Evolutionary conservation across 2,113 vertebrate species (phyloP).

Genomic region (Phocoena phocoena): DNA sequence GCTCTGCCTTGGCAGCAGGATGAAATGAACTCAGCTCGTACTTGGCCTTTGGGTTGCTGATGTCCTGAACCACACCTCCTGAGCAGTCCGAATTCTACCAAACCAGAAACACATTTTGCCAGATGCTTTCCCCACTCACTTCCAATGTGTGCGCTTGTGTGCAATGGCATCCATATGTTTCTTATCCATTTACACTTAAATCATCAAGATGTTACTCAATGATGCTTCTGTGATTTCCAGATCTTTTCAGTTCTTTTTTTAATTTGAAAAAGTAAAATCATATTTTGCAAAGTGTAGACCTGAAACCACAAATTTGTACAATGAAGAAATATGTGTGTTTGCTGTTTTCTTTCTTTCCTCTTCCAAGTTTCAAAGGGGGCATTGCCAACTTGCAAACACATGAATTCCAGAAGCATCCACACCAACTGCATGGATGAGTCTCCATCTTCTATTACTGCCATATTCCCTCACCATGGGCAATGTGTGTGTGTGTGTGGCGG

Average conservation of each 20-base stretch:
- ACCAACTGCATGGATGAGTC: background rate
- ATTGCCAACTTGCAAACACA: constrained; percentile 31
- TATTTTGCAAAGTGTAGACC: constrained; percentile 55
- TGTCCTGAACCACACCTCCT: constrained; percentile 27
- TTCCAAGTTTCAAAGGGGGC: constrained; percentile 13
- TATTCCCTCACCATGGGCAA: background rate
- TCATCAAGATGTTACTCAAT: constrained; percentile 43
- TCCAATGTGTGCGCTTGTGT: background rate
- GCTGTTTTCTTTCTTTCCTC: constrained; percentile 49
- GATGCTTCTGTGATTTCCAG: constrained; percentile 37
- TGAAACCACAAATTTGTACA: constrained; percentile 64
- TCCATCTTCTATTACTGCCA: background rate
- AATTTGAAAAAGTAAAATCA: constrained; percentile 57
- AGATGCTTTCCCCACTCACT: background rate
- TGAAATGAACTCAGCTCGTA: background rate
- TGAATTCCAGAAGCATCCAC: constrained; percentile 15
- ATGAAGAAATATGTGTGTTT: constrained; percentile 27
- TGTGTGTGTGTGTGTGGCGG: background rate
- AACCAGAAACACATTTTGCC: constrained; percentile 16
- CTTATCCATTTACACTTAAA: constrained; percentile 60
- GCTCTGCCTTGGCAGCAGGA: background rate
- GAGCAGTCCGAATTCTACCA: background rate
- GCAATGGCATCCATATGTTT: constrained; percentile 42
- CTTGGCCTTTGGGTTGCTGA: background rate
- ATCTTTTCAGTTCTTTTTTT: background rate